phyloP scores from a whole-genome alignment of 2,113 vertebrate genomes.

The Zapus hudsonius region DNA sequence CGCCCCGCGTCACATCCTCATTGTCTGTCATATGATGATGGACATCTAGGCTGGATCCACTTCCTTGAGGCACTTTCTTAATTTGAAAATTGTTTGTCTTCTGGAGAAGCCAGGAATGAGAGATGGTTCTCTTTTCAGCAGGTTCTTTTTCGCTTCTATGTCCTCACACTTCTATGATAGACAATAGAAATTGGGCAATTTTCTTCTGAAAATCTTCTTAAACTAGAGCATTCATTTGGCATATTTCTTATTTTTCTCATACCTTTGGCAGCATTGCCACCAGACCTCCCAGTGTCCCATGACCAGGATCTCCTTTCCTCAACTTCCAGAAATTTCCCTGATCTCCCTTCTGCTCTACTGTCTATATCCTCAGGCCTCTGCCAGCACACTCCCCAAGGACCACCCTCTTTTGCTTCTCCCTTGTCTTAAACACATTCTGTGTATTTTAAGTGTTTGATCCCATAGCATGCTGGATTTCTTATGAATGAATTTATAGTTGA shows the following conservation, averaged over 20 bases:
- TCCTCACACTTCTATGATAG: neutral
- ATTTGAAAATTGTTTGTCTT: neutral
- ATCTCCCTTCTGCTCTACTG: neutral
- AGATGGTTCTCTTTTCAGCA: neutral
- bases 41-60: too few species aligned
- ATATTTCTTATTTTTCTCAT: neutral
- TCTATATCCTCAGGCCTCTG: neutral
- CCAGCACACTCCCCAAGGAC: neutral
- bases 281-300: neutral
- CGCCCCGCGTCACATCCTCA: too few species aligned
- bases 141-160: neutral
- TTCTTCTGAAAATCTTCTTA: slow-evolving; percentile 12
- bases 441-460: neutral
- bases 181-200: neutral
- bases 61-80: neutral
- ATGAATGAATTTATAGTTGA: neutral
- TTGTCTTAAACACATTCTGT: neutral
- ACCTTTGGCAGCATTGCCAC: neutral
- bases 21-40: too few species aligned
- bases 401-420: neutral
- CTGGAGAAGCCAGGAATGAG: neutral
- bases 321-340: neutral
- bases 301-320: neutral
- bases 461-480: neutral
- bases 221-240: neutral